phyloP scores from a whole-genome alignment of 2,113 vertebrate species.

The Cinclus mexicanus region DNA sequence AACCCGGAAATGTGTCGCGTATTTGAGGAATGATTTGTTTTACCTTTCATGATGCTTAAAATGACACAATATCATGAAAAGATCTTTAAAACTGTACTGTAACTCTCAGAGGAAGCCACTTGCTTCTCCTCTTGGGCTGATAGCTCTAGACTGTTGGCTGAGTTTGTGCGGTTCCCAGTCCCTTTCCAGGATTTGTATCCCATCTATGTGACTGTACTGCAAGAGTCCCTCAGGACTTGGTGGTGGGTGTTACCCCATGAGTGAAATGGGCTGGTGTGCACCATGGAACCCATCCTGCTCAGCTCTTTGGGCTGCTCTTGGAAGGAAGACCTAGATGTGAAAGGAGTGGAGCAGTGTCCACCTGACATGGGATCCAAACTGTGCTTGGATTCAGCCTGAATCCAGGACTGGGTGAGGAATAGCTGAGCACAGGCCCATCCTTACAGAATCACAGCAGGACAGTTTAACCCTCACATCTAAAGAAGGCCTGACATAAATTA shows the following conservation, averaged over 20 bases:
- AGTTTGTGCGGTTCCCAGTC: not conserved
- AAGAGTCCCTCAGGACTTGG: not conserved
- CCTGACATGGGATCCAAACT: not conserved
- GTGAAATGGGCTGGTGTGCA: not conserved
- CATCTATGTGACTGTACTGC: not conserved
- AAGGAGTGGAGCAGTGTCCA: not conserved
- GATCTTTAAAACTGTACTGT: not conserved
- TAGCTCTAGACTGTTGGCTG: not conserved
- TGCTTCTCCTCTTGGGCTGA: not conserved
- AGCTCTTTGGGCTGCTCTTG: not conserved
- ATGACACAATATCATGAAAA: not conserved
- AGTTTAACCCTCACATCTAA: not conserved
- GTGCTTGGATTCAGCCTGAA: not conserved
- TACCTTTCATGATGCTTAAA: not conserved
- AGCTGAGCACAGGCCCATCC: not conserved
- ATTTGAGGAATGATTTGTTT: not conserved
- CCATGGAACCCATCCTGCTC: not conserved
- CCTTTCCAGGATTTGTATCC: not conserved
- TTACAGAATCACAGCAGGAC: not conserved
- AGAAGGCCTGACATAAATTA: not conserved
- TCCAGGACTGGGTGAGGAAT: not conserved
- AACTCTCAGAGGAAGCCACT: not conserved
- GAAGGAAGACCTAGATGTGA: not conserved
- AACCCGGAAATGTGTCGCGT: not conserved
- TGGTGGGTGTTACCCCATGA: fast-evolving